Conservation (phyloP, 2,888 invertebrate genomes). For the Hirtodrosophila confusa region DNA sequence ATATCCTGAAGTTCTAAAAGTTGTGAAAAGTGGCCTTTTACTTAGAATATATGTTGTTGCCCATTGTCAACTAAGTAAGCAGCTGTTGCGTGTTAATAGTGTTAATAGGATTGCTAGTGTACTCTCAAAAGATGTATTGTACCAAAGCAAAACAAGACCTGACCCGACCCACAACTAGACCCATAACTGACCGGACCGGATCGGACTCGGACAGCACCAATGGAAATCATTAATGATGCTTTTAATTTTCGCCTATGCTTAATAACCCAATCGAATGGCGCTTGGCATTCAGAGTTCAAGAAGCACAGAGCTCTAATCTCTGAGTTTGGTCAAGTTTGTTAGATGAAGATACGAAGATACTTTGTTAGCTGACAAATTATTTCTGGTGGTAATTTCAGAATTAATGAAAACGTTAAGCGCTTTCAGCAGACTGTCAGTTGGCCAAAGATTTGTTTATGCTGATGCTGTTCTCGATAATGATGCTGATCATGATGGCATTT, state of each 20-base stretch:
- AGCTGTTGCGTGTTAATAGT: too few relatives aligned
- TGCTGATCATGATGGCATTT: constrained; percentile 37
- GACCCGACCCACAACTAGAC: neutral
- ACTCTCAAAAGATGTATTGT: too few relatives aligned
- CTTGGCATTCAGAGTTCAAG: constrained; percentile 60
- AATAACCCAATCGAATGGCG: constrained; percentile 67
- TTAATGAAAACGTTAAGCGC: constrained; percentile 72
- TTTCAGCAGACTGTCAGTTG: constrained; percentile 65
- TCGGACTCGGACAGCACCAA: constrained; percentile 44
- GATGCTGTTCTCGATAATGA: constrained; percentile 12
- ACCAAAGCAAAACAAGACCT: too few relatives aligned
- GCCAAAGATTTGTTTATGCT: constrained; percentile 19
- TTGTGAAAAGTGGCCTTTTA: too few relatives aligned
- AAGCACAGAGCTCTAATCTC: constrained; percentile 18
- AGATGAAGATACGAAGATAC: constrained; percentile 1
- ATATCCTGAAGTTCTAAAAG: too few relatives aligned
- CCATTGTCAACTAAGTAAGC: too few relatives aligned
- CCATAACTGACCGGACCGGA: constrained; percentile 40
- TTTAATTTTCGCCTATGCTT: constrained; percentile 66
- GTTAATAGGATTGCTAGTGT: too few relatives aligned
- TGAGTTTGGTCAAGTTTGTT: constrained; percentile 20
- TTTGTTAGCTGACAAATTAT: constrained; percentile 32
- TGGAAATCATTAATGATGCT: constrained; percentile 57
- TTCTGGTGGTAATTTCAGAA: constrained; percentile 34
- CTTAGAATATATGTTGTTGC: too few relatives aligned